Evolutionary conservation across 2,888 invertebrate species (phyloP).

Genomic region (Cantharis lateralis): DNA sequence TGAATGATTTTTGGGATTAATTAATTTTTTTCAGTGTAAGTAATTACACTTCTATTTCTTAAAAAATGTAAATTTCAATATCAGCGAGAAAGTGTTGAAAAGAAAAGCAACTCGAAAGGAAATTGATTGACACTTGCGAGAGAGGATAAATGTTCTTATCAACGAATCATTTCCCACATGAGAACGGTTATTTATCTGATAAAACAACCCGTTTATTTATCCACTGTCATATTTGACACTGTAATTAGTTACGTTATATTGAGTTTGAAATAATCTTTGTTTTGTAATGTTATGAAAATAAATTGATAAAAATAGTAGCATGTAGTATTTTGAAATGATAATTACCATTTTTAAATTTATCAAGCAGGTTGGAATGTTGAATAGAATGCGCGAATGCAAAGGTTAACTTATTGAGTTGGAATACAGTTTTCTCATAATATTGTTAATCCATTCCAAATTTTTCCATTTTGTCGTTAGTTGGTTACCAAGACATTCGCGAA

Average conservation of each 20-base stretch:
- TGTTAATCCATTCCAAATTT: no score
- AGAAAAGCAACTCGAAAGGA: slow-evolving; percentile 19
- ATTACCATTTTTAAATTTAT: neutral
- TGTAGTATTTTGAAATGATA: neutral
- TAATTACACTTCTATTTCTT: neutral
- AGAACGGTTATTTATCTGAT: slow-evolving; percentile 14
- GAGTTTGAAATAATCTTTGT: neutral
- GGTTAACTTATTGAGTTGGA: neutral
- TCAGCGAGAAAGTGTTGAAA: slow-evolving; percentile 1
- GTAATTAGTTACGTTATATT: slow-evolving; percentile 19
- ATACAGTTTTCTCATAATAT: neutral
- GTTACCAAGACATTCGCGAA: no score
- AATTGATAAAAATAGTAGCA: neutral
- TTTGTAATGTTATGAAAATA: neutral
- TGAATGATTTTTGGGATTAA: neutral
- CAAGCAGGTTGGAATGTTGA: neutral
- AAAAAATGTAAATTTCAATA: neutral
- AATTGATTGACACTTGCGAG: slow-evolving; percentile 18
- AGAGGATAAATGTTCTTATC: slow-evolving; percentile 21
- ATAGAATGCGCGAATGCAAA: neutral
- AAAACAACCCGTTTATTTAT: slow-evolving; percentile 13
- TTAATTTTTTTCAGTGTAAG: neutral
- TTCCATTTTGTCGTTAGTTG: no score
- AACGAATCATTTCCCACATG: slow-evolving; percentile 18
- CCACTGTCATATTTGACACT: slow-evolving; percentile 14